Conservation (phyloP, 92 coral and sea anemone genomes). For the Phenganax subtilis region DNA sequence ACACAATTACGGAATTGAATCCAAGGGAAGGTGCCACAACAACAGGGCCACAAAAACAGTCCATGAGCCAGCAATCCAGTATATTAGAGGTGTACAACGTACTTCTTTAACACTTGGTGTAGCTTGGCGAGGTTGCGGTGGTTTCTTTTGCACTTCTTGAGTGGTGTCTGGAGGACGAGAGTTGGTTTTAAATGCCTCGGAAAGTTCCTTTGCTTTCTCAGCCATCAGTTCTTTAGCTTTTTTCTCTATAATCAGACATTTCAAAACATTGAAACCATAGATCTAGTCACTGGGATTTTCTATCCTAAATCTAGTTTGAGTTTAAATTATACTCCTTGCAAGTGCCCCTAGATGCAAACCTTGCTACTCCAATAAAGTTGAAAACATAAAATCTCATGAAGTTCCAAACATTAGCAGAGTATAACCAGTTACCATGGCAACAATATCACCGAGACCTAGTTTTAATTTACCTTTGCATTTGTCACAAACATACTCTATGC, state of each 20-base stretch:
- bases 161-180: background rate
- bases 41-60: too few relatives aligned
- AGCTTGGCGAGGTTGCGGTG: background rate
- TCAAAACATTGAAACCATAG: too few relatives aligned
- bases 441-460: background rate
- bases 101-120: background rate
- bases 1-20: background rate
- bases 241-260: background rate
- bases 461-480: slow-evolving; percentile 69
- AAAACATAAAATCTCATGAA: background rate
- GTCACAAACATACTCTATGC: slow-evolving; percentile 77
- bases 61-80: background rate
- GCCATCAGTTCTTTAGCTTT: background rate
- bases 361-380: too few relatives aligned
- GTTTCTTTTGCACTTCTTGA: background rate
- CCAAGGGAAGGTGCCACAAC: background rate
- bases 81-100: background rate
- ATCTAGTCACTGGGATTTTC: too few relatives aligned
- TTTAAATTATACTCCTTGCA: too few relatives aligned
- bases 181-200: background rate
- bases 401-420: background rate
- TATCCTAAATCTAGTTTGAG: too few relatives aligned
- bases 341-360: too few relatives aligned
- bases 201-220: background rate
- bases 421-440: background rate